phyloP scores from a whole-genome alignment of 1,140 invertebrate genomes.

The Latrodectus geometricus region DNA sequence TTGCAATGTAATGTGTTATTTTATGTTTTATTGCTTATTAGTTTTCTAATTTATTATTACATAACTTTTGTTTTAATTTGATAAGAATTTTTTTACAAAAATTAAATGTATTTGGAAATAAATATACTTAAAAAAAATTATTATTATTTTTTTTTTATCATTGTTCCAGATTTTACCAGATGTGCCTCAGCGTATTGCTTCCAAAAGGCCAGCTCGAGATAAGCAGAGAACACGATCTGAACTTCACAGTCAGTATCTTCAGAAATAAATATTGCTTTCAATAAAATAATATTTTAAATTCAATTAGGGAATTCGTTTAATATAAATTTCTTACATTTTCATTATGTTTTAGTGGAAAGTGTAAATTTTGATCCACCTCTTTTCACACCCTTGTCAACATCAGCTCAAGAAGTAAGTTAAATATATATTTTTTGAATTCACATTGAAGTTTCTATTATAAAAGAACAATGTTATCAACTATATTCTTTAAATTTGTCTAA shows the following conservation, averaged over 20 bases:
- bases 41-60: too few relatives aligned
- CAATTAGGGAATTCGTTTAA: not conserved
- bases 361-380: constrained; percentile 68
- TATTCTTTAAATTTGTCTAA: too few relatives aligned
- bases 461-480: too few relatives aligned
- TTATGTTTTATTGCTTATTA: too few relatives aligned
- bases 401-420: constrained; percentile 63
- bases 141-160: not conserved
- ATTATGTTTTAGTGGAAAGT: constrained; percentile 66
- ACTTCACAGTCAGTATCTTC: constrained; percentile 68
- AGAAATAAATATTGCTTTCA: too few relatives aligned
- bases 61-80: too few relatives aligned
- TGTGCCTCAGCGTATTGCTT: constrained; percentile 90
- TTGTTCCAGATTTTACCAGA: constrained; percentile 79
- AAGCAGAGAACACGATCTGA: constrained; percentile 73
- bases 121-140: too few relatives aligned
- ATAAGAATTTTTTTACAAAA: too few relatives aligned
- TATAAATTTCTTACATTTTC: not conserved
- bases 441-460: too few relatives aligned
- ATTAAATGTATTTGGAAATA: too few relatives aligned
- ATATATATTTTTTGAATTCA: not conserved
- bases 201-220: constrained; percentile 78
- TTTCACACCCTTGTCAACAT: constrained; percentile 66
- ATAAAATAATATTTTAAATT: not conserved
- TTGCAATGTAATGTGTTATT: too few relatives aligned